phyloP scores from a whole-genome alignment of 2,888 invertebrate species.

The Cosmia pyralina region DNA sequence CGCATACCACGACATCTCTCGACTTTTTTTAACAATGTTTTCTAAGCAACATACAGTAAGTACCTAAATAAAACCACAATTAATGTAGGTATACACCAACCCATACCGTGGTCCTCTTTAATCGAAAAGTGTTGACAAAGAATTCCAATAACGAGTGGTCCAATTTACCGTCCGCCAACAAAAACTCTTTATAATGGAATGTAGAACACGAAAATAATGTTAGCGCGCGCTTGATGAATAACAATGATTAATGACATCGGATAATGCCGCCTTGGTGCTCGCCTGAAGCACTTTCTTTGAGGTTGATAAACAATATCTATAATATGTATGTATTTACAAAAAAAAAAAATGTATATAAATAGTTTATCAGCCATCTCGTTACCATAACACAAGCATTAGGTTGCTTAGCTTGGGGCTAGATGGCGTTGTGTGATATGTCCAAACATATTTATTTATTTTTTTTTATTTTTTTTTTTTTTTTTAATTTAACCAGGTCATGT shows the following conservation, averaged over 20 bases:
- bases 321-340: too few species aligned
- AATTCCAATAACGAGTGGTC: slow-evolving; percentile 47
- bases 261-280: slow-evolving; percentile 54
- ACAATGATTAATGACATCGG: slow-evolving; percentile 72
- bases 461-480: too few species aligned
- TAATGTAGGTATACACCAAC: background rate
- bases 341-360: too few species aligned
- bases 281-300: slow-evolving; percentile 41
- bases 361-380: too few species aligned
- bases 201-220: slow-evolving; percentile 64
- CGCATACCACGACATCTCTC: too few species aligned
- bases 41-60: too few species aligned
- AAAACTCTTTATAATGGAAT: slow-evolving; percentile 55
- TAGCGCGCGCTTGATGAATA: slow-evolving; percentile 65
- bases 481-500: too few species aligned
- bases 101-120: background rate
- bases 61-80: background rate
- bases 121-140: slow-evolving; percentile 55
- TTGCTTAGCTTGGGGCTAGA: too few species aligned
- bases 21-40: too few species aligned
- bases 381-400: too few species aligned
- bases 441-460: too few species aligned
- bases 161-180: slow-evolving; percentile 44
- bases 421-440: too few species aligned
- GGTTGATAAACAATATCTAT: slow-evolving; percentile 66